Evolutionary conservation across 2,797 vertebrate species (phyloP).

Genomic region (Arnoldichthys spilopterus): DNA sequence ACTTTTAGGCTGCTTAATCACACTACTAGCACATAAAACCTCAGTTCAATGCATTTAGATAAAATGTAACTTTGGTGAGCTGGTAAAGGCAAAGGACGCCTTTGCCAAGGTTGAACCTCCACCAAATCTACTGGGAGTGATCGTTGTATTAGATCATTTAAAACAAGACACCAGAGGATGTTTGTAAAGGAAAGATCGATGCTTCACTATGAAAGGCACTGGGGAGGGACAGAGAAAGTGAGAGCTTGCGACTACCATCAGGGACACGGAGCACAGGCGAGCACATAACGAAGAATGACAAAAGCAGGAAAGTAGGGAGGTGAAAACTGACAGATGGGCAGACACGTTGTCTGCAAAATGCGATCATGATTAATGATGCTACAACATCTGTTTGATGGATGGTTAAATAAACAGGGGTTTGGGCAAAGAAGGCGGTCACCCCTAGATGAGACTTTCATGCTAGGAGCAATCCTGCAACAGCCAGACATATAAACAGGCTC

Average conservation of each 20-base stretch:
- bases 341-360: neutral
- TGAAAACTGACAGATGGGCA: neutral
- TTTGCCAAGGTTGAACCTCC: no score
- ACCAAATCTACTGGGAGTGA: neutral
- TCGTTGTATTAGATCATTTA: neutral
- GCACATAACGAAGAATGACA: neutral
- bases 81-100: neutral
- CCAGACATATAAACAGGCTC: neutral
- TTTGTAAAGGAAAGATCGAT: constrained; percentile 20
- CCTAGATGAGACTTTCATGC: neutral
- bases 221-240: neutral
- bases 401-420: neutral
- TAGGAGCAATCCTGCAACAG: neutral
- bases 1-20: neutral
- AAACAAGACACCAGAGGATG: neutral
- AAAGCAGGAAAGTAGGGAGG: neutral
- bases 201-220: constrained; percentile 7
- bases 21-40: no score
- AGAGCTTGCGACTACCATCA: neutral
- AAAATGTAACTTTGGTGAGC: neutral
- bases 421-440: neutral
- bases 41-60: neutral
- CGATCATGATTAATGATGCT: neutral
- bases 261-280: neutral
- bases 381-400: neutral